Conservation (phyloP, 2,113 vertebrate species). For the Ancistrus triradiatus region DNA sequence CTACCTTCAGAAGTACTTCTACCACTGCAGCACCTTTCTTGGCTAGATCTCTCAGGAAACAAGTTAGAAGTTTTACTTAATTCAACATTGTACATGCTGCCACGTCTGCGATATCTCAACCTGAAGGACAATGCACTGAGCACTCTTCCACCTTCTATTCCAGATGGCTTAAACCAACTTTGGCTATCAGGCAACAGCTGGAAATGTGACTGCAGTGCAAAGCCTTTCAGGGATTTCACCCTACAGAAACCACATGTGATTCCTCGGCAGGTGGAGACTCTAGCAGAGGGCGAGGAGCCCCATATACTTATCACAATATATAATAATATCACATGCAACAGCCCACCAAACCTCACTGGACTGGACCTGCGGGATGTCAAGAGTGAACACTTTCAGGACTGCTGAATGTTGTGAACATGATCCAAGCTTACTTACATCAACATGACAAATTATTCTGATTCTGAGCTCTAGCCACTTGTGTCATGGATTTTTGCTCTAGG, state of each 20-base stretch:
- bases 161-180: conserved; percentile 76
- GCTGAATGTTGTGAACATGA: conserved; percentile 49
- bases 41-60: conserved; percentile 80
- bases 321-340: conserved; percentile 89
- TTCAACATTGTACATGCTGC: conserved; percentile 63
- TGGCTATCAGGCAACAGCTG: conserved; percentile 87
- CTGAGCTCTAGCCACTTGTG: no score
- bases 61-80: conserved; percentile 65
- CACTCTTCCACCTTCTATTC: conserved; percentile 64
- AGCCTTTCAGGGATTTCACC: conserved; percentile 75
- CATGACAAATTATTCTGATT: no score
- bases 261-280: conserved; percentile 76
- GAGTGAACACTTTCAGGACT: conserved; percentile 73
- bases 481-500: no score
- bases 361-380: conserved; percentile 80
- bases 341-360: conserved; percentile 68
- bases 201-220: conserved; percentile 81
- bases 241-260: conserved; percentile 69
- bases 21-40: conserved; percentile 69
- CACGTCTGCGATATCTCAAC: conserved; percentile 78
- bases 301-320: conserved; percentile 73
- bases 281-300: conserved; percentile 77
- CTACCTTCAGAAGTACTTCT: conserved; percentile 64
- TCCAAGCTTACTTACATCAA: no score
- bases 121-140: conserved; percentile 77